These are phyloP conservation scores for Palythoa heliodiscus DNA, from an alignment of 92 coral and sea anemone genomes.

Conservation along the genomic window DNA sequence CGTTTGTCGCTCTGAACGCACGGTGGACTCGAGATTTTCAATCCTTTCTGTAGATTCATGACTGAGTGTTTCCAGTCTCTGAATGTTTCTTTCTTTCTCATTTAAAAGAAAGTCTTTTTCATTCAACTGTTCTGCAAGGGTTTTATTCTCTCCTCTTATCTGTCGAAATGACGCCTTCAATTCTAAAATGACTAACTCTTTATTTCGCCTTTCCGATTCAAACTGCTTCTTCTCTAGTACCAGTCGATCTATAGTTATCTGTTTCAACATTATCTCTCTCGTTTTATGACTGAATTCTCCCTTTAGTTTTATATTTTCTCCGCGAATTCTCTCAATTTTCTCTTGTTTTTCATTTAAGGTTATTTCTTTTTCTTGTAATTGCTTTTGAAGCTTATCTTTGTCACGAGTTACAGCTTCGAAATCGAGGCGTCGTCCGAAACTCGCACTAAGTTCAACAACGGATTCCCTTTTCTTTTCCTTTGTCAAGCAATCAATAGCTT, in stretches of 20 bases:
- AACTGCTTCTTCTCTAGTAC: conserved; percentile 74
- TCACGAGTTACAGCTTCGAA: conserved; percentile 65
- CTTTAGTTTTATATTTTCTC: conserved; percentile 65
- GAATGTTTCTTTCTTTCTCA: conserved; percentile 63
- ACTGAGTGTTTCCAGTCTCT: conserved; percentile 48
- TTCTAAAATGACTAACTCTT: conserved; percentile 62
- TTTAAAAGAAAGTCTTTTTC: conserved; percentile 51
- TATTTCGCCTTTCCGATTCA: conserved; percentile 55
- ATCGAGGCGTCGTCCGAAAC: conserved; percentile 44
- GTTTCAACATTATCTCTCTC: conserved; percentile 60
- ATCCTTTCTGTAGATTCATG: conserved; percentile 51
- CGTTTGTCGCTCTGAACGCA: conserved; percentile 58
- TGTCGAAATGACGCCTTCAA: conserved; percentile 57
- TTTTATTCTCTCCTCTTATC: conserved; percentile 51
- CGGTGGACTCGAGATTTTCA: conserved; percentile 47
- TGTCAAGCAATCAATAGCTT: conserved; percentile 39
- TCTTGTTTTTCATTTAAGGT: conserved; percentile 62
- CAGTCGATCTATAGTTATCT: conserved; percentile 70
- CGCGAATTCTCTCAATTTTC: conserved; percentile 41
- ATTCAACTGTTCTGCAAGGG: conserved; percentile 56
- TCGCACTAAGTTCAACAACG: conserved; percentile 14
- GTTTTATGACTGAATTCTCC: conserved; percentile 60
- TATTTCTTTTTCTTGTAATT: conserved; percentile 58
- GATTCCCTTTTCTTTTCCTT: conserved; percentile 17
- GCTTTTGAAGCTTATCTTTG: conserved; percentile 61